phyloP scores from a whole-genome alignment of 1,140 invertebrate species.

The Panulirus ornatus region DNA sequence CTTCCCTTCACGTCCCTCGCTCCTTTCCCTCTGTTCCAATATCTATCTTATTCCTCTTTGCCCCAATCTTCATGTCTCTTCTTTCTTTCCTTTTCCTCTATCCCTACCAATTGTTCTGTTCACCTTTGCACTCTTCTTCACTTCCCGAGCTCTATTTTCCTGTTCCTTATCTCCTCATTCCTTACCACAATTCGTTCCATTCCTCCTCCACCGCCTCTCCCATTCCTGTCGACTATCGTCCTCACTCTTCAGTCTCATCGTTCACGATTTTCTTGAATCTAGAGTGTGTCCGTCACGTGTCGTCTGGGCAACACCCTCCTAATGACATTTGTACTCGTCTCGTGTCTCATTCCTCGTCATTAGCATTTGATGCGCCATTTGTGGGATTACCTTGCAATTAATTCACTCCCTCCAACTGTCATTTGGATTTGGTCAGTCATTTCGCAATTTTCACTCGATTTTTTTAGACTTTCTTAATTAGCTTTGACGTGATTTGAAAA shows the following conservation, averaged over 20 bases:
- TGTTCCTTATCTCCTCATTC: no score
- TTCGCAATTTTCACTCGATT: slow-evolving; percentile 27
- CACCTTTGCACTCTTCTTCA: no score
- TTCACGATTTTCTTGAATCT: no score
- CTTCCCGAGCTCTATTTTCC: no score
- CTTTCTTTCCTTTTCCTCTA: neutral
- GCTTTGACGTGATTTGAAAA: neutral
- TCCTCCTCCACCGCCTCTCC: neutral
- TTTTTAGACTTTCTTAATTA: neutral
- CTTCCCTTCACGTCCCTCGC: neutral
- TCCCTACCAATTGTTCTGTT: neutral
- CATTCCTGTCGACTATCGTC: neutral
- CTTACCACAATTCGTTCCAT: no score
- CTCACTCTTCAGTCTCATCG: no score
- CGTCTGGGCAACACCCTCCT: neutral
- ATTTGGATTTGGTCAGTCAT: slow-evolving; percentile 13
- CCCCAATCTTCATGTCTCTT: neutral
- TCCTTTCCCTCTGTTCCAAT: neutral
- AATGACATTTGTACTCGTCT: slow-evolving; percentile 14
- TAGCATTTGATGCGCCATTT: slow-evolving; percentile 51
- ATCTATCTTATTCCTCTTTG: neutral
- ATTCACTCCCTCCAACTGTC: slow-evolving; percentile 45
- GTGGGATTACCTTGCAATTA: slow-evolving; percentile 35
- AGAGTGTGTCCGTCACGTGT: no score
- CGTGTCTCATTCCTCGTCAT: slow-evolving; percentile 13